Base-by-base conservation (phyloP, 2,113 vertebrate genomes). In the Callaeas wilsoni region DNA sequence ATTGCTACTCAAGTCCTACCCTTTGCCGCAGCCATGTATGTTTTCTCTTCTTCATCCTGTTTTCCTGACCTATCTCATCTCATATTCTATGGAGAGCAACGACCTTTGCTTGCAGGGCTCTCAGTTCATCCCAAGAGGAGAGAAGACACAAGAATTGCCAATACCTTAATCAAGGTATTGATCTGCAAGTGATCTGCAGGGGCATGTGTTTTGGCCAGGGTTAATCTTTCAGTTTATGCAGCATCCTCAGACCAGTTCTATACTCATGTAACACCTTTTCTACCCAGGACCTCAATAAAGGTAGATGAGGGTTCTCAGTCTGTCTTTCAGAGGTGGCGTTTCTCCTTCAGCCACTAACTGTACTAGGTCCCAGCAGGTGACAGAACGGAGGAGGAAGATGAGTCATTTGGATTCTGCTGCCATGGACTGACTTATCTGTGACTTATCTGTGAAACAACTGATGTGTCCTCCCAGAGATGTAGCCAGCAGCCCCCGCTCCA, bases 401-500 rank as follows among this genome's bases (percentile, higher is more conserved):
- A 96, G 57, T 95, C 74, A 73, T 87, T 90, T 77, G 67, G 55
- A 80, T 94, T 77, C 86, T 83, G 30, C 71, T 95, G 57, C 79
- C 1, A 1, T 27, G 49, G 53, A 42, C 74, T 94, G 70, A 91
- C 33, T 97, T 94, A 59, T 50, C 62, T 79, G 70, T 96, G 89
- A 88, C 22, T 84, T 90, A 88, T 53, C 23, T 77, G 60, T 91
- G 60, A 91, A 75, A 84, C 53, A 88, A 35, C 25, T 92, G 63
- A 62, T 71, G 63, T 4, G 1, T 86, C 76, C 83, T 93, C 68
- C 35, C 46, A 55, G 79, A 70, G 50, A 80, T 32, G 50, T 18
- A 84, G 71, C 63, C 42, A 69, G n/a, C 79, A 95, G 86, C 79
- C 76, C 47, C 90, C 33, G 0, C 71, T 74, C 41, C 62, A 52